A percentile compares a stretch with the other conserved stretches of the same genome.
These are phyloP conservation scores for Hedychridium roseum DNA, from an alignment of 2,888 invertebrate species.

Conservation along the genomic window DNA sequence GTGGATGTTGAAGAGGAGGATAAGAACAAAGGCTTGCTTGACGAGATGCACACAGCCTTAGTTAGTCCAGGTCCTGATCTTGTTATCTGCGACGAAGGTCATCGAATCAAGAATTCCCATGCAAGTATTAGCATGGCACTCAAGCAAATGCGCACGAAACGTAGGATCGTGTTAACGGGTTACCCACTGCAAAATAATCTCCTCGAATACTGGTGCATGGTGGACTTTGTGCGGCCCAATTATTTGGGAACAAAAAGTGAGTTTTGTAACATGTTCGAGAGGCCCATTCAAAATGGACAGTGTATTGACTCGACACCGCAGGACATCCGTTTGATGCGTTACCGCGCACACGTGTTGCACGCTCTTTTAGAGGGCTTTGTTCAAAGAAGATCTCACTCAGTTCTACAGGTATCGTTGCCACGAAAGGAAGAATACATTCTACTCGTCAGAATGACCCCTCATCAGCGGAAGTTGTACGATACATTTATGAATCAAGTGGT, in stretches of 20 bases:
- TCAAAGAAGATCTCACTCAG: conserved; percentile 92
- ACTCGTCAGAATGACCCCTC: conserved; percentile 83
- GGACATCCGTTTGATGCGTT: conserved; percentile 93
- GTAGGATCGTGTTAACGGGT: conserved; percentile 95
- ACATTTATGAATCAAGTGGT: conserved; percentile 94
- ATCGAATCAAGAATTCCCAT: conserved; percentile 97
- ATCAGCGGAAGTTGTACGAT: conserved; percentile 91
- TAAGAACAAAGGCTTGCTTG: conserved; percentile 77
- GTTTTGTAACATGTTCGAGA: conserved; percentile 98
- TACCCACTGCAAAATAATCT: conserved; percentile 98
- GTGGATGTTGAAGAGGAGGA: conserved; percentile 69
- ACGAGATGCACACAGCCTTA: conserved; percentile 84
- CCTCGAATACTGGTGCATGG: conserved; percentile 98
- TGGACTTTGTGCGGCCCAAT: conserved; percentile 97
- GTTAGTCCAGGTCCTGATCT: conserved; percentile 93
- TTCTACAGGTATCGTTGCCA: conserved; percentile 90
- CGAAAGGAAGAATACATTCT: conserved; percentile 95
- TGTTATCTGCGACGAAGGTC: conserved; percentile 96
- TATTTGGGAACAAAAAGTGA: conserved; percentile 96
- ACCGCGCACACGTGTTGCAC: conserved; percentile 94
- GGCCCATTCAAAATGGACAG: conserved; percentile 98
- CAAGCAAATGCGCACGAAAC: conserved; percentile 92
- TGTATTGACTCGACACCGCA: conserved; percentile 96
- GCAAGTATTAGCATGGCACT: conserved; percentile 95
- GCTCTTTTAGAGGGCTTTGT: conserved; percentile 95